Percentiles rank a stretch among this genome's conserved stretches.
These are phyloP conservation scores for Benitochromis conjunctus DNA, from an alignment of 2,113 vertebrate genomes.

Conservation along the genomic window DNA sequence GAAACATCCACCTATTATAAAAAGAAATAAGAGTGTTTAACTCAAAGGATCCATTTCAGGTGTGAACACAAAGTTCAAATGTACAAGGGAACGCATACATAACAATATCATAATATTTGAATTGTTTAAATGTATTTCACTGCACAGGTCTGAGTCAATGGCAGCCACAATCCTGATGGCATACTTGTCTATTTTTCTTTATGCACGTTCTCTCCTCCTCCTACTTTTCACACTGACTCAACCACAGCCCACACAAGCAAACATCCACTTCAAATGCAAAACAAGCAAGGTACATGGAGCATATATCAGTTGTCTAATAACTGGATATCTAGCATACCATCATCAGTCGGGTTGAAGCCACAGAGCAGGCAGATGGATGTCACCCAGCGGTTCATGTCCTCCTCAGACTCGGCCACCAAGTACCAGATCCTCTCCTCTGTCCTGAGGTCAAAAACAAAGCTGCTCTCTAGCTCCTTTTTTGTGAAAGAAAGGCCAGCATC, in stretches of 20 bases:
- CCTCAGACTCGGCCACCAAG: slow-evolving; percentile 88
- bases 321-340: background rate
- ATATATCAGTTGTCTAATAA: background rate
- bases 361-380: slow-evolving; percentile 88
- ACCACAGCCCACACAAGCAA: background rate
- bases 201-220: slow-evolving; percentile 3
- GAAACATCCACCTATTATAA: background rate
- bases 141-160: background rate
- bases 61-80: background rate
- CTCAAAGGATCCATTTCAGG: background rate
- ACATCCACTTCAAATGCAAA: background rate
- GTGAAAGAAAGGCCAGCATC: slow-evolving; percentile 81
- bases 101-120: background rate
- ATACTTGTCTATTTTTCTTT: background rate
- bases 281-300: background rate
- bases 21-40: background rate
- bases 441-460: slow-evolving; percentile 85
- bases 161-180: background rate
- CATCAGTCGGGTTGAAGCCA: slow-evolving; percentile 77
- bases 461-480: slow-evolving; percentile 85
- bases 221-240: slow-evolving; percentile 44
- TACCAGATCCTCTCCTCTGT: slow-evolving; percentile 87
- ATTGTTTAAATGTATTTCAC: background rate
- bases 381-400: slow-evolving; percentile 92
- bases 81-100: background rate